Base-by-base conservation (phyloP, 2,888 invertebrate species). In the Stegana nigrithorax region DNA sequence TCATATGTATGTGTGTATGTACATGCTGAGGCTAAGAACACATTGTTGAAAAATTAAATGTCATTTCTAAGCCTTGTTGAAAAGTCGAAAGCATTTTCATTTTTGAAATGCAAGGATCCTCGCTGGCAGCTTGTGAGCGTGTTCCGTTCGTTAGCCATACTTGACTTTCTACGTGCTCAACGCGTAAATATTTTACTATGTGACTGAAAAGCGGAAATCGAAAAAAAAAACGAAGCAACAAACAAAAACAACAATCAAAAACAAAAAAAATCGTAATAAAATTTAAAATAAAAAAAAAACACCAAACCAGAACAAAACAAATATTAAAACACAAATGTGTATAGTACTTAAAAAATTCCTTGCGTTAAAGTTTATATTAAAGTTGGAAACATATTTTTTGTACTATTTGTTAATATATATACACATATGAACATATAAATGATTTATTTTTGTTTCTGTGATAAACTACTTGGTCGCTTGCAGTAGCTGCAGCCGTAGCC, bases 21-120 rank as follows among this genome's bases (percentile, higher is more conserved):
- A n/a, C n/a, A n/a, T n/a, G 17, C 39, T 39, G 39, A 10, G n/a
- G 39, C 14, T 14, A n/a, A 39, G 14, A 39, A 45, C 45, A 21
- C 19, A 45, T 45, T 45, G 71, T 69, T 70, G 71, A 77, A 74
- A 74, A 73, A 77, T 75, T 64, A 77, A 77, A 73, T 69, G 71
- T 73, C 73, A 77, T 67, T 65, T 64, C 67, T 67, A 71, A 68
- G 68, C 73, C 69, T 64, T 53, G 72, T 70, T 65, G 64, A 69
- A 68, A 67, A 64, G 66, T 64, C 68, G 70, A 67, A 63, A 63
- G 70, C 71, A 62, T 55, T 55, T 55, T 4, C 47, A 51, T 59
- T 57, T 50, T 39, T 44, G 53, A n/a, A n/a, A n/a, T 29, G 45
- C 32, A n/a, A 27, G 8, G 26, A 25, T 51, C 14, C 27, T 17